Percentiles rank a stretch among this genome's conserved stretches.
Conservation (phyloP, 2,797 vertebrate genomes). For the Poecilia gillii region DNA sequence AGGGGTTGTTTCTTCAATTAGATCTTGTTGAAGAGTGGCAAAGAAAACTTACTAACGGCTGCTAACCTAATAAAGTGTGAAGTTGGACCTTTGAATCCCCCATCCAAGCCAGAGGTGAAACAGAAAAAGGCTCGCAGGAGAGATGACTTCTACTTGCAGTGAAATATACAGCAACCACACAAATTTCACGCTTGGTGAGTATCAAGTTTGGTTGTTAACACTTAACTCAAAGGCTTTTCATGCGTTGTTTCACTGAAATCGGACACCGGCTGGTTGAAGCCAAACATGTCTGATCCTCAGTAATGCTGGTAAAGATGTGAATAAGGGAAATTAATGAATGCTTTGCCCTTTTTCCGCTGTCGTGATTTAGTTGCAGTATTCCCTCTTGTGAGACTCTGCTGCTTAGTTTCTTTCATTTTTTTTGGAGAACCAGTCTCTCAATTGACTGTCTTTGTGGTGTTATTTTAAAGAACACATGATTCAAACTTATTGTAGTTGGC, state of each 20-base stretch:
- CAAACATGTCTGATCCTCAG: conserved; percentile 31
- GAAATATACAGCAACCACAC: conserved; percentile 45
- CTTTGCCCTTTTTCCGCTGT: not conserved
- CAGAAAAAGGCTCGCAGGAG: conserved; percentile 10
- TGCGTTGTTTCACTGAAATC: conserved; percentile 4
- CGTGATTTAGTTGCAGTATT: conserved; percentile 6
- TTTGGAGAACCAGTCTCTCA: conserved; percentile 2
- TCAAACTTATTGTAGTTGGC: not conserved
- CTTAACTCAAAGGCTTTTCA: conserved; percentile 28
- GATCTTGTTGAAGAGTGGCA: conserved; percentile 10
- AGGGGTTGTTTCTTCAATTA: conserved; percentile 12
- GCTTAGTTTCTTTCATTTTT: conserved; percentile 10
- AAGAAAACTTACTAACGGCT: conserved; percentile 18
- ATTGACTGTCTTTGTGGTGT: not conserved
- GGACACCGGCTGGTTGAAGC: conserved; percentile 50
- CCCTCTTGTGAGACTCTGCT: not conserved
- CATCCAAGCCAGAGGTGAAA: conserved; percentile 10
- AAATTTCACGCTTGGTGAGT: conserved; percentile 64
- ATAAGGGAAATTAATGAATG: conserved; percentile 13
- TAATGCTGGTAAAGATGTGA: conserved; percentile 32
- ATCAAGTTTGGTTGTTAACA: conserved; percentile 40
- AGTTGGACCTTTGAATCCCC: conserved; percentile 16
- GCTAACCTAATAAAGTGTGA: not conserved
- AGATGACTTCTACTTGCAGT: conserved; percentile 62
- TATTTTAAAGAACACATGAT: conserved; percentile 8